Conservation (phyloP, 2,888 invertebrate species). For the Andrena minutula region DNA sequence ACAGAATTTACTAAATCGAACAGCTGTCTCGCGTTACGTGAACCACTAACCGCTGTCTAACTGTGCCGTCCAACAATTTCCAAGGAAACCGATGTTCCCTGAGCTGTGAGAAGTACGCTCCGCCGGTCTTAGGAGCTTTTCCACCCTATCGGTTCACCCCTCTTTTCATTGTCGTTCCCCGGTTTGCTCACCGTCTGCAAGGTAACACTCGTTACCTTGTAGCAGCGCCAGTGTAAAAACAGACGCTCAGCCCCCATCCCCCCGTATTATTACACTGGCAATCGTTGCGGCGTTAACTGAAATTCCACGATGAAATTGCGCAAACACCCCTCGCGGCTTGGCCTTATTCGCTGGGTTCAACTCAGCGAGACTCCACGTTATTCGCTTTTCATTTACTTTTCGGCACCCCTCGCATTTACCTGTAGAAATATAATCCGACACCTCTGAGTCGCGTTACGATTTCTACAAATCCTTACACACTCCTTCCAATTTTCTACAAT, state of each 20-base stretch:
- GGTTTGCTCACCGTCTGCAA: conserved; percentile 25
- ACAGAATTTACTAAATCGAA: neutral
- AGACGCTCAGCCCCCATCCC: conserved; percentile 15
- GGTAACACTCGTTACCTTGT: conserved; percentile 43
- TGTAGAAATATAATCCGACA: neutral
- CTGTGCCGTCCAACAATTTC: conserved; percentile 50
- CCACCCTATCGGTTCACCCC: conserved; percentile 68
- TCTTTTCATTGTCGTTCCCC: conserved; percentile 57
- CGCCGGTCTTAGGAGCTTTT: conserved; percentile 71
- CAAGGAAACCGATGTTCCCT: conserved; percentile 64
- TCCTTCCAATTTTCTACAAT: no score
- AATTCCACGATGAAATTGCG: conserved; percentile 22
- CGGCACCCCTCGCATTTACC: neutral
- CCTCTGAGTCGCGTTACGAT: neutral
- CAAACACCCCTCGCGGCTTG: conserved; percentile 2
- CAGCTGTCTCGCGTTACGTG: conserved; percentile 1
- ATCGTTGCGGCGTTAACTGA: conserved; percentile 25
- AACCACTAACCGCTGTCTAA: conserved; percentile 33
- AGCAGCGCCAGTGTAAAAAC: conserved; percentile 25
- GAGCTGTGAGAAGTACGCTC: conserved; percentile 69
- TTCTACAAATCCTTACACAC: neutral
- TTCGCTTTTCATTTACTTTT: conserved; percentile 8
- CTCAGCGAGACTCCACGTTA: neutral
- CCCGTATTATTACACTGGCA: conserved; percentile 17
- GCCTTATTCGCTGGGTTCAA: conserved; percentile 6